A percentile compares a stretch with the other conserved stretches of the same genome.
phyloP scores from a whole-genome alignment of 2,113 vertebrate genomes.

The Strix uralensis region DNA sequence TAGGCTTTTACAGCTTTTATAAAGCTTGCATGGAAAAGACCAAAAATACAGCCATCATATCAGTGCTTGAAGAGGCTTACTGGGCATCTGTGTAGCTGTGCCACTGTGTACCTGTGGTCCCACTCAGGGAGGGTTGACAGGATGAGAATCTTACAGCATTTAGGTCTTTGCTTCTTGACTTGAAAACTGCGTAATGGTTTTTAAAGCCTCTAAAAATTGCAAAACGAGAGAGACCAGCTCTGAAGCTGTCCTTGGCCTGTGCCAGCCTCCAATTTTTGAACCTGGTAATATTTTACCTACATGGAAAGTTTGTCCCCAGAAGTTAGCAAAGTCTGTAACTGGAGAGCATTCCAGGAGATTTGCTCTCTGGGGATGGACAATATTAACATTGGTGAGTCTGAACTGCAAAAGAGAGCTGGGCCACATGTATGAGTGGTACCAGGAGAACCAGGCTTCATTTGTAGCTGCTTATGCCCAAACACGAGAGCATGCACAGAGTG shows the following conservation, averaged over 20 bases:
- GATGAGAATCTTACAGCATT: not conserved
- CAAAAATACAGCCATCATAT: not conserved
- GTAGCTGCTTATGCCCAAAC: not conserved
- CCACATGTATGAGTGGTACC: not conserved
- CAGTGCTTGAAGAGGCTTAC: not conserved
- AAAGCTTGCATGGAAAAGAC: not conserved
- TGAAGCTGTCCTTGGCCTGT: not conserved
- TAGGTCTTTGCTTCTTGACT: not conserved
- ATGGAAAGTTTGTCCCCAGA: not conserved
- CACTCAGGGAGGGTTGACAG: rapidly evolving
- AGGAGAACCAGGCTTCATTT: not conserved
- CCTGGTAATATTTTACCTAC: not conserved
- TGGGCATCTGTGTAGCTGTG: not conserved
- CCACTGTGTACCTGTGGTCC: not conserved
- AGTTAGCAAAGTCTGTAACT: not conserved
- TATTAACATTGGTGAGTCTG: not conserved
- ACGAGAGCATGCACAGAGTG: not conserved
- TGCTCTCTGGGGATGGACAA: not conserved
- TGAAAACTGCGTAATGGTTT: not conserved
- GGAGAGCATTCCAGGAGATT: not conserved
- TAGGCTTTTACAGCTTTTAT: not conserved
- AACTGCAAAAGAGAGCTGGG: not conserved
- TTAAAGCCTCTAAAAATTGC: not conserved
- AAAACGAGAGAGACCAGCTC: not conserved
- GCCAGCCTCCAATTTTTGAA: not conserved